These are phyloP conservation scores for Agrenia bidenticulata DNA, from an alignment of 2,888 invertebrate species.

Conservation along the genomic window DNA sequence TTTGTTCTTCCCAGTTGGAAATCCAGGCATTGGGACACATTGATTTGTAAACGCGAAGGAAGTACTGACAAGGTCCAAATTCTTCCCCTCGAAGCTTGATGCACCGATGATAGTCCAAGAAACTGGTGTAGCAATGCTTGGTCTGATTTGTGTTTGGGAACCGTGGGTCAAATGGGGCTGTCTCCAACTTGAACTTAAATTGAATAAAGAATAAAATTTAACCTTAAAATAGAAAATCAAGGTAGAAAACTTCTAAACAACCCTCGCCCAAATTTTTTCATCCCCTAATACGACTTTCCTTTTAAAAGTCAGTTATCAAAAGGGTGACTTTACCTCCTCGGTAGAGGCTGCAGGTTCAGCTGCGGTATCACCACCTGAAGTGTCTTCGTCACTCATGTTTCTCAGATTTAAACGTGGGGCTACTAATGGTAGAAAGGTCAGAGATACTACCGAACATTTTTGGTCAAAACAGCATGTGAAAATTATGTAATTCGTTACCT, in stretches of 20 bases:
- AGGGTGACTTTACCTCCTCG: background rate
- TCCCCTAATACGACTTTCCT: background rate
- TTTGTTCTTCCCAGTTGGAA: conserved; percentile 83
- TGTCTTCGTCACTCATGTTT: conserved; percentile 6
- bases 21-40: conserved; percentile 86
- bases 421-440: no score
- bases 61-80: conserved; percentile 87
- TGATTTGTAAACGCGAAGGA: conserved; percentile 69
- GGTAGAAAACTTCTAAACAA: background rate
- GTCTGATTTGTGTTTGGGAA: conserved; percentile 96
- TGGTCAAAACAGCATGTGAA: no score
- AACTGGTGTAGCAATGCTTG: conserved; percentile 89
- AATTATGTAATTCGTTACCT: no score
- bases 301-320: background rate
- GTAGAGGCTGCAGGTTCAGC: background rate
- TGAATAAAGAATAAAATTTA: no score
- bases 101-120: conserved; percentile 89
- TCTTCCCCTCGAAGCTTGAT: conserved; percentile 80
- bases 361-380: background rate
- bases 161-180: conserved; percentile 83
- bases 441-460: no score
- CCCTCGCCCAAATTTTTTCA: no score
- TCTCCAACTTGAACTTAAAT: conserved; percentile 29
- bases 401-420: no score
- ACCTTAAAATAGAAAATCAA: background rate